These are phyloP conservation scores for Rhysida immarginata DNA, from an alignment of 1,140 invertebrate genomes.

Conservation along the genomic window DNA sequence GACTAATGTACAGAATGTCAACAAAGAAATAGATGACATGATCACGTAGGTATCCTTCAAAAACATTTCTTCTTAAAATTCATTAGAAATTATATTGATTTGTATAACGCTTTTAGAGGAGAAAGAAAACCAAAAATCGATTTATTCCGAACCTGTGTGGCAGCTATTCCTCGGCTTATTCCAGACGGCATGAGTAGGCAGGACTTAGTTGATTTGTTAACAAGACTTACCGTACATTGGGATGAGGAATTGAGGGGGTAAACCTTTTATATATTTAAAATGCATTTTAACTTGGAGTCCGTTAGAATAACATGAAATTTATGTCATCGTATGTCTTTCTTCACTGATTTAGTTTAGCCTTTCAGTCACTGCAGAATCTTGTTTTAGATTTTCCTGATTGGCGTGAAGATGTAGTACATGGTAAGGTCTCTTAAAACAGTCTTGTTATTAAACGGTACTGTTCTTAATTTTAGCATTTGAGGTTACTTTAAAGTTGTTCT, in stretches of 20 bases:
- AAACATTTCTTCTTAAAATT: background rate
- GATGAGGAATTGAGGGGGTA: conserved; percentile 42
- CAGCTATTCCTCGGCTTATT: conserved; percentile 90
- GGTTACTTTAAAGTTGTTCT: no score
- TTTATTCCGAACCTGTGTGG: conserved; percentile 93
- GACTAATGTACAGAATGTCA: conserved; percentile 88
- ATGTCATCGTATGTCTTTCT: no score
- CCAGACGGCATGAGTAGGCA: conserved; percentile 89
- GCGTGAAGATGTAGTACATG: conserved; percentile 84
- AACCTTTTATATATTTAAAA: conserved; percentile 9
- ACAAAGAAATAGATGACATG: conserved; percentile 91
- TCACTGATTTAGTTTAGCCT: conserved; percentile 44
- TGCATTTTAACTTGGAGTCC: background rate
- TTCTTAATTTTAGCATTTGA: no score
- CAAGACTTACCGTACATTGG: conserved; percentile 67
- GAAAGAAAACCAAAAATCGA: conserved; percentile 97
- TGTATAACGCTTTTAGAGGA: conserved; percentile 34
- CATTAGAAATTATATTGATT: background rate
- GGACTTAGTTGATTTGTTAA: conserved; percentile 84
- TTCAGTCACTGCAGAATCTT: conserved; percentile 89
- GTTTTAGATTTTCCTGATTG: conserved; percentile 92
- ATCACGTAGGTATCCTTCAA: conserved; percentile 42
- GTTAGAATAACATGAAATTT: conserved; percentile 3
- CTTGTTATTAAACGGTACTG: no score
- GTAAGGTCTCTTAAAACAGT: no score